Evolutionary conservation across 2,113 vertebrate species (phyloP).

Genomic region (Pagrus major): DNA sequence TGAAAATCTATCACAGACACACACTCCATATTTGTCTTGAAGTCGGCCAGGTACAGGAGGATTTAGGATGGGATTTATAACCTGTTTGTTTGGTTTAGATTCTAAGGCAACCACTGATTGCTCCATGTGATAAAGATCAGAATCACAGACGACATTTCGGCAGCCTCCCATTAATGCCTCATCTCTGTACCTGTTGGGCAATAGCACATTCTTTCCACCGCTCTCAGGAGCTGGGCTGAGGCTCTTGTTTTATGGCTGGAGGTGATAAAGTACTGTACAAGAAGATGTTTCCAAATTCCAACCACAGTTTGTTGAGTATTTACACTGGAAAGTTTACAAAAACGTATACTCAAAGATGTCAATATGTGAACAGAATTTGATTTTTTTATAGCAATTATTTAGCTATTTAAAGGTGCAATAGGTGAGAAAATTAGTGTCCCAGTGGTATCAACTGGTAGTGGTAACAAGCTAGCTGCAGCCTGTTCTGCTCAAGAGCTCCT

Average conservation of each 20-base stretch:
- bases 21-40: neutral
- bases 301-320: conserved; percentile 5
- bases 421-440: too few species aligned
- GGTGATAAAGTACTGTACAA: conserved; percentile 32
- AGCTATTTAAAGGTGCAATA: too few species aligned
- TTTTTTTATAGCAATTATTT: too few species aligned
- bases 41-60: conserved; percentile 31
- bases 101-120: conserved; percentile 26
- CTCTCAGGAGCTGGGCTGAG: conserved; percentile 42
- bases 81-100: conserved; percentile 53
- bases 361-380: neutral
- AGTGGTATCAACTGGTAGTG: too few species aligned
- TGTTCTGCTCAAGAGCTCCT: too few species aligned
- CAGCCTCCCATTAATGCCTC: conserved; percentile 11
- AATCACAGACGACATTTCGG: conserved; percentile 13
- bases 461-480: too few species aligned
- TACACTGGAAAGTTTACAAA: neutral
- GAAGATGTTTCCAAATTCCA: neutral
- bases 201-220: conserved; percentile 55
- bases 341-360: neutral
- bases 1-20: conserved; percentile 25
- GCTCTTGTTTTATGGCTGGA: conserved; percentile 39
- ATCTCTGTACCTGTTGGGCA: conserved; percentile 54
- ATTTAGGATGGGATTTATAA: neutral
- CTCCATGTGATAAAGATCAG: conserved; percentile 18